phyloP scores from a whole-genome alignment of 1,140 invertebrate genomes.

The Drosophila bipectinata region DNA sequence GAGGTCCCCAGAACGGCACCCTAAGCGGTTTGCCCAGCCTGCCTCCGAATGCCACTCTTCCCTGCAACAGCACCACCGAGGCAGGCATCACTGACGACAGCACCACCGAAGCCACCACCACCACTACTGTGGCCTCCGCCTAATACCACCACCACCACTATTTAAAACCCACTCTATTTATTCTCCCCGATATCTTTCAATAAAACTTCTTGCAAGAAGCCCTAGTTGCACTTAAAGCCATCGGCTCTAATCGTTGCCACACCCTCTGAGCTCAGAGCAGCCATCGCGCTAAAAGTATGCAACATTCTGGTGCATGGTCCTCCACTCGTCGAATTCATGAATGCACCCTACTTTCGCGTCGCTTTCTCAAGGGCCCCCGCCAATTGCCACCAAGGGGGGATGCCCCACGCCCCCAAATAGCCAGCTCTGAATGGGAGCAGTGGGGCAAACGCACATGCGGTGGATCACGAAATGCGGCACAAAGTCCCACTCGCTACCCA shows the following conservation, averaged over 20 bases:
- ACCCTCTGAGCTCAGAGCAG: neutral
- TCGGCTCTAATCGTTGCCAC: too few species aligned
- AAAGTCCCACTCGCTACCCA: conserved; percentile 36
- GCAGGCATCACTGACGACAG: neutral
- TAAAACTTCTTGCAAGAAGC: neutral
- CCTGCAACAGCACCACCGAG: conserved; percentile 3
- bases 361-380: conserved; percentile 1
- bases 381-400: conserved; percentile 25
- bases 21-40: neutral
- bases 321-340: conserved; percentile 55
- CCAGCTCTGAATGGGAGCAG: conserved; percentile 22
- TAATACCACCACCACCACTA: neutral
- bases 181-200: neutral
- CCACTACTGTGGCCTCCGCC: neutral
- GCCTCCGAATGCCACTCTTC: neutral
- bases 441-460: conserved; percentile 38
- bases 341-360: conserved; percentile 47
- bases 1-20: neutral
- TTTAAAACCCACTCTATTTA: neutral
- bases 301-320: conserved; percentile 47
- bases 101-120: neutral
- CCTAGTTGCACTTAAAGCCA: too few species aligned
- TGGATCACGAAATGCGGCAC: conserved; percentile 66
- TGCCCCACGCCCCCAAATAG: conserved; percentile 58
- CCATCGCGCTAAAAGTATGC: conserved; percentile 52